Evolutionary conservation across 2,113 vertebrate species (phyloP), one percentile per base, ranked within the genome.

Genomic region (Lophochroa leadbeateri): DNA sequence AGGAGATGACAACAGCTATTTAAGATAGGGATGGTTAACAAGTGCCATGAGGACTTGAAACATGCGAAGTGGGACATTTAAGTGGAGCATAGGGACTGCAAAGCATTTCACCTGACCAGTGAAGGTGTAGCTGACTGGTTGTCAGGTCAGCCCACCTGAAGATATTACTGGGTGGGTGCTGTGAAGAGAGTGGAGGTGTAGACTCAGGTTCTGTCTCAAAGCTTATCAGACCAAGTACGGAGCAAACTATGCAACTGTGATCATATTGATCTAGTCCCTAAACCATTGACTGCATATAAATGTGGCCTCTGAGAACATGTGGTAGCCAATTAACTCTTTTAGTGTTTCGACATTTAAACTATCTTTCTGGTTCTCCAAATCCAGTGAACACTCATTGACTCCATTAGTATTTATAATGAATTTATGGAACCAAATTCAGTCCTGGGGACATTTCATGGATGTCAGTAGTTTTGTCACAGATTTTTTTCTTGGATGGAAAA

Each of bases 281-380:
- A 28, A 41, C 10, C 0, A 0, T 7, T 53, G 35, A n/a, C 20
- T 49, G 11, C 1, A 1, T 8, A 21, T 47, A 53, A n/a, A 14
- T 44, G 37, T 44, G 75, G 12, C 20, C n/a, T 88, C 37, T 79
- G 69, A 69, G 49, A 89, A 53, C 23, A 23, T 0, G 1, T 10
- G 10, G 43, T 88, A 70, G 18, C 23, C 50, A 47, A 28, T 65
- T 85, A 43, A 71, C 57, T 58, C 7, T 78, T 69, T 52, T 27
- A 64, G 23, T 65, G 39, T 41, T 80, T 72, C 69, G 69, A 49
- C 6, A 47, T 83, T 80, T 82, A 64, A 71, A 72, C 84, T 68
- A 35, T 24, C 57, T 35, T 58, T 58, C 33, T 93, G 12, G 7
- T 84, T 72, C 60, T 92, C 71, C 65, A 92, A 69, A 84, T 82